Base-by-base conservation (phyloP, 2,888 invertebrate genomes). In the Nemotelus pantherinus region DNA sequence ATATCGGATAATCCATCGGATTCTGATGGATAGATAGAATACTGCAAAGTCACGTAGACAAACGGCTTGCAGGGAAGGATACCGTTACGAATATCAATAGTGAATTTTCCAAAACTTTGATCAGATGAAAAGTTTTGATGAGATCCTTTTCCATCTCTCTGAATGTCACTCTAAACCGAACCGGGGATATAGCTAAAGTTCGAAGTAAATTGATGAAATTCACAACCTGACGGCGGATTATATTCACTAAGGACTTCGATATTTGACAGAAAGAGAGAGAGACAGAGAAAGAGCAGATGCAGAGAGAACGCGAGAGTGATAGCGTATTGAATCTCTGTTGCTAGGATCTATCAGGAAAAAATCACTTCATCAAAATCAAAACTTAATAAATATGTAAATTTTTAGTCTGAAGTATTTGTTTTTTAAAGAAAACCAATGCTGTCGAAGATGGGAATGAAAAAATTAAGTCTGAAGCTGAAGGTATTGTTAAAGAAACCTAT, bases 361-460 rank as follows among this genome's bases (percentile, higher is more conserved):
- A 53, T 63, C 47, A 55, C n/a, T 60, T 74, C 63, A 74, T 60
- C 74, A 60, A 57, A 53, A 74, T 58, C 50, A 25, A 6, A 53
- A 74, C 60, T 74, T 74, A 74, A 74, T 74, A 74, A 74, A 74
- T 63, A 74, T 74, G 74, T 41, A 74, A 74, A 63, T 74, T 74
- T 74, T 5, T 39, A 43, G 25, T 60, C 41, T n/a, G 58, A 74
- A 60, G 63, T 41, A 63, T 74, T 58, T 57, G n/a, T 74, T 39
- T 45, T 45, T 65, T 45, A 45, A 45, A n/a, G 65, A 41, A 9
- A 9, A 63, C 25, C 5, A 25, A 43, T 41, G 7, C 41, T 70
- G 70, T 47, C 70, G 25, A 70, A 45, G 68, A 41, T 55, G 70
- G 55, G 41, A 70, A 55, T 70, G 45, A 70, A 55, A 10, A 70